A percentile compares a stretch with the other conserved stretches of the same genome.
These are phyloP conservation scores for Melieria picta DNA, from an alignment of 2,888 invertebrate species.

Conservation along the genomic window DNA sequence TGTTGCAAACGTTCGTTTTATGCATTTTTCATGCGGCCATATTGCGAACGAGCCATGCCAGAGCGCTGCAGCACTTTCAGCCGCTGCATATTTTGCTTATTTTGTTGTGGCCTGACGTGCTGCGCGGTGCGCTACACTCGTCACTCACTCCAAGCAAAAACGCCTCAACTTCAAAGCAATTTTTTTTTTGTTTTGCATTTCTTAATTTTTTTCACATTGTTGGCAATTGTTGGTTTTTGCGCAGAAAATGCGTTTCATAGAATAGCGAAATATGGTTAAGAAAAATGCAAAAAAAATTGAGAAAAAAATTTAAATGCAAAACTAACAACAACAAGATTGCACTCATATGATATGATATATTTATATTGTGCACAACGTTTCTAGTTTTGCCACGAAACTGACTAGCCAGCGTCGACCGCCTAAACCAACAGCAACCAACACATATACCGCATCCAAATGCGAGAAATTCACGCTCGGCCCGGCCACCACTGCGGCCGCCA, in stretches of 20 bases:
- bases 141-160: background rate
- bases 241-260: background rate
- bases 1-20: background rate
- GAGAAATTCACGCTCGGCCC: constrained; percentile 35
- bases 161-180: background rate
- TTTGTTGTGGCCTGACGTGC: too few relatives aligned
- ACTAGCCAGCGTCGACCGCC: too few relatives aligned
- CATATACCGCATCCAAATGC: constrained; percentile 15
- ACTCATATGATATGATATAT: too few relatives aligned
- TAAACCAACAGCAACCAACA: constrained; percentile 12
- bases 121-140: too few relatives aligned
- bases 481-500: background rate
- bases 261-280: constrained; percentile 28
- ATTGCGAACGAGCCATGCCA: background rate
- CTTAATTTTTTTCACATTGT: background rate
- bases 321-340: too few relatives aligned
- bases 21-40: background rate
- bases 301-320: too few relatives aligned
- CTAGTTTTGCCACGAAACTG: too few relatives aligned
- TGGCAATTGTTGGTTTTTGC: background rate
- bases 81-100: too few relatives aligned
- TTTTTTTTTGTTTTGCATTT: background rate
- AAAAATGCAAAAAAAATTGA: too few relatives aligned
- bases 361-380: too few relatives aligned
- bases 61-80: too few relatives aligned